Evolutionary conservation across 2,888 invertebrate species (phyloP), one percentile per base, ranked within the genome.

Genomic region (Harmothoe impar): DNA sequence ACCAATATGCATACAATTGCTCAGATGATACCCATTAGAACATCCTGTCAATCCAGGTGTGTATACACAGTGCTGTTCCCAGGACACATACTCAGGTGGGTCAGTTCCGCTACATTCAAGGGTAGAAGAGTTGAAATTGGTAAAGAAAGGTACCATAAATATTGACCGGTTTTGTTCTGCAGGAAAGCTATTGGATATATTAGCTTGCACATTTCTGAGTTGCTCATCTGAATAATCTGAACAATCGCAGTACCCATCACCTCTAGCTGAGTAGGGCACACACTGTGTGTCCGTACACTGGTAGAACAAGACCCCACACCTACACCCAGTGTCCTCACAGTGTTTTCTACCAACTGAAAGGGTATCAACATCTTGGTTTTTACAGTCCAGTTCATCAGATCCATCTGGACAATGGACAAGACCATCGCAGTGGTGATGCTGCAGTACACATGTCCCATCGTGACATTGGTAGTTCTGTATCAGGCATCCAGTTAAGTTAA

Each of bases 391-490:
- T n/a, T 62, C 62, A 62, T 62, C 62, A 20, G 62, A 62, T 3
- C 62, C 62, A 62, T 62, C 62, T 62, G 62, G 62, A n/a, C 62
- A 62, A 62, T 62, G 62, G 3, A 12, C 20, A 20, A 7, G 20
- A 62, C 62, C 62, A 62, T 62, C 62, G 15, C 62, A 62, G 62
- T n/a, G 62, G 62, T 62, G 20, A 62, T 62, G 62, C 20, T 62
- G 62, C 62, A 62, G 15, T 62, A 62, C 15, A n/a, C 62, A 62
- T 62, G 62, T 62, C 20, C 62, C 62, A 62, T 62, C 62, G 15
- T 12, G 1, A 15, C 62, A 62, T n/a, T 62, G 62, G 20, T 7
- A 62, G 20, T 62, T 20, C 7, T 62, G 3, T 62, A 5, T n/a
- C 62, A 62, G 15, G n/a, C 62, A 62, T 20, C 20, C 15, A n/a